phyloP scores from a whole-genome alignment of 2,888 invertebrate genomes.

The Adela reaumurella region DNA sequence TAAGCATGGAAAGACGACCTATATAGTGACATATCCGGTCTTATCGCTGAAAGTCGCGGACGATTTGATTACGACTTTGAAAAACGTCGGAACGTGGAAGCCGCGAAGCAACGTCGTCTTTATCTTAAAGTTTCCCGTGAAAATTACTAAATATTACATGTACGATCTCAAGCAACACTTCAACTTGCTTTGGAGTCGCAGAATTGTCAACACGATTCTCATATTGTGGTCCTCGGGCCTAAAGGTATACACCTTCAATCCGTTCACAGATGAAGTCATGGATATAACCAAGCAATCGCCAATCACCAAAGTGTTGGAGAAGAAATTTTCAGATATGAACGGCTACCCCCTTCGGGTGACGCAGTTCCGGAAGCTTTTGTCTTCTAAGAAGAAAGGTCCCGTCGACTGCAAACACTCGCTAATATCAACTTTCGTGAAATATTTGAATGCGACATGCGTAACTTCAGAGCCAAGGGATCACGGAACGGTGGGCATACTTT shows the following conservation, averaged over 20 bases:
- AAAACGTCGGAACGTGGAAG: constrained; percentile 39
- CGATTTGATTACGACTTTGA: constrained; percentile 26
- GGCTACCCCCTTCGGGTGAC: constrained; percentile 31
- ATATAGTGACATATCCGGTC: constrained; percentile 33
- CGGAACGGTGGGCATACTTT: constrained; percentile 37
- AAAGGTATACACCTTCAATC: constrained; percentile 49
- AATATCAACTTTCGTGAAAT: constrained; percentile 26
- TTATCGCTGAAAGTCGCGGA: constrained; percentile 31
- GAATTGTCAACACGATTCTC: constrained; percentile 48
- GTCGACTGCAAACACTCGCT: constrained; percentile 29
- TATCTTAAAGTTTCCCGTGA: constrained; percentile 28
- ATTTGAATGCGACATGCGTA: constrained; percentile 36
- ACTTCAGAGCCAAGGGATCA: constrained; percentile 35
- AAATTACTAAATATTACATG: constrained; percentile 30
- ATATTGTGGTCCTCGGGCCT: constrained; percentile 28
- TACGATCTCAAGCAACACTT: constrained; percentile 42
- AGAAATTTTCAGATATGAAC: constrained; percentile 31
- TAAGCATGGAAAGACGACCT: constrained; percentile 38
- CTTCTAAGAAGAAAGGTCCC: constrained; percentile 26
- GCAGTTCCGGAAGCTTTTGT: constrained; percentile 32
- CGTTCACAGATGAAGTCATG: constrained; percentile 35
- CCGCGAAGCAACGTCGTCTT: constrained; percentile 40
- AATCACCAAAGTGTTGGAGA: constrained; percentile 20
- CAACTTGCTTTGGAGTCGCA: constrained; percentile 44
- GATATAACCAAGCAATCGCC: constrained; percentile 37